phyloP scores from a whole-genome alignment of 2,797 vertebrate species.

The Sarcophilus harrisii region DNA sequence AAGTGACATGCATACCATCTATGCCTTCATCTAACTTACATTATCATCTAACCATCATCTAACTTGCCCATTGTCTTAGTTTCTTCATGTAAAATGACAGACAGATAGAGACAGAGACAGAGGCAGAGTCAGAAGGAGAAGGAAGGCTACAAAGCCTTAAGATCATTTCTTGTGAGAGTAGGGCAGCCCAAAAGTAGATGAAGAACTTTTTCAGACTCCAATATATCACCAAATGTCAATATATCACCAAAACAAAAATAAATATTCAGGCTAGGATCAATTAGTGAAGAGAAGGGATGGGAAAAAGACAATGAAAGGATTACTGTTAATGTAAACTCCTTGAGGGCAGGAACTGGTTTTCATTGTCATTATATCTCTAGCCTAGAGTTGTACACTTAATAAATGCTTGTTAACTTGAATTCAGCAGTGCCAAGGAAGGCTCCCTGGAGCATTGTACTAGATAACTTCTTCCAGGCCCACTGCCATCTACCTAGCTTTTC shows the following conservation, averaged over 20 bases:
- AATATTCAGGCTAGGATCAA: not conserved
- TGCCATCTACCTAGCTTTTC: not conserved
- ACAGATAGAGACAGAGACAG: no score
- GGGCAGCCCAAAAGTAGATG: not conserved
- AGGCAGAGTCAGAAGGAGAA: no score
- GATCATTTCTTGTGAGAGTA: not conserved
- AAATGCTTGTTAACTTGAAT: not conserved
- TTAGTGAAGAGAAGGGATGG: not conserved
- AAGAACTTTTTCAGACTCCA: not conserved
- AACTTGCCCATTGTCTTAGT: not conserved
- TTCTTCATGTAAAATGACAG: not conserved
- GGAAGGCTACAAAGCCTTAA: not conserved
- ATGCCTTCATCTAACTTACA: not conserved
- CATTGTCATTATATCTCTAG: not conserved
- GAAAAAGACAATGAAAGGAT: not conserved
- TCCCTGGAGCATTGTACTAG: not conserved
- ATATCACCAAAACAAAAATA: not conserved
- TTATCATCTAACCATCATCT: no score
- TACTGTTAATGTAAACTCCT: not conserved
- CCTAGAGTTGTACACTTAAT: not conserved
- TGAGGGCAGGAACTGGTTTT: not conserved
- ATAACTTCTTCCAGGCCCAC: not conserved
- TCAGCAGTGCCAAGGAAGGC: not conserved
- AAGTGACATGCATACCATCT: not conserved
- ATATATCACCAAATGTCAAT: not conserved